phyloP scores from a whole-genome alignment of 2,113 vertebrate genomes.

The Hoplias malabaricus region DNA sequence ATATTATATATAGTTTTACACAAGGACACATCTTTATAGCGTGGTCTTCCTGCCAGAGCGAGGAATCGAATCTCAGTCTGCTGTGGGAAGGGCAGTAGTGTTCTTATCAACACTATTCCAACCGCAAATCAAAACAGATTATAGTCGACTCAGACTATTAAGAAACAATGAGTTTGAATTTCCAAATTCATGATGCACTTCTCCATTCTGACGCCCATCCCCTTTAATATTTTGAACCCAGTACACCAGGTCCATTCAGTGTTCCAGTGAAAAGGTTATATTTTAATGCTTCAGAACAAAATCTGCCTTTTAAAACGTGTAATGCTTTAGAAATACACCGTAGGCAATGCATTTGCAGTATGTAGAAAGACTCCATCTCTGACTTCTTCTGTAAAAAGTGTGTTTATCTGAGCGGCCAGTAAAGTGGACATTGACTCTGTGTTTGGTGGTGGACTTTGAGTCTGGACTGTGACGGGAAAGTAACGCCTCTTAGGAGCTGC shows the following conservation, averaged over 20 bases:
- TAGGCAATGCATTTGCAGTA: not conserved
- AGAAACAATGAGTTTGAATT: too few species aligned
- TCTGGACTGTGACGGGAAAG: constrained; percentile 54
- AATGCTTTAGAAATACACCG: too few species aligned
- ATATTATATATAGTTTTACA: too few species aligned
- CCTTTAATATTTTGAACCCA: not conserved
- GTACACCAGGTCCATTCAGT: not conserved
- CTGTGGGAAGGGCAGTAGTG: too few species aligned
- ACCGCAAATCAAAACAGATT: too few species aligned
- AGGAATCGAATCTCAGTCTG: too few species aligned
- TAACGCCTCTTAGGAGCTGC: constrained; percentile 69
- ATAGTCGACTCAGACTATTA: too few species aligned
- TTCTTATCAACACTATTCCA: too few species aligned
- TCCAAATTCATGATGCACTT: too few species aligned
- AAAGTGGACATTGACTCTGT: constrained; percentile 72
- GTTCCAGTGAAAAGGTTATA: not conserved
- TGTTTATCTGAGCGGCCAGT: constrained; percentile 30
- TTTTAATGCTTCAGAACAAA: not conserved
- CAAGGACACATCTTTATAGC: too few species aligned
- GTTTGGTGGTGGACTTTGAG: constrained; percentile 73
- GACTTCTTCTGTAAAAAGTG: not conserved
- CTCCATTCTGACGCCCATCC: too few species aligned
- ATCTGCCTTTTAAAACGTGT: not conserved
- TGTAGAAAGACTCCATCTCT: not conserved
- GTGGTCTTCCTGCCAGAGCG: too few species aligned